phyloP scores from a whole-genome alignment of 2,113 vertebrate species.

The Pelecanoides urinatrix region DNA sequence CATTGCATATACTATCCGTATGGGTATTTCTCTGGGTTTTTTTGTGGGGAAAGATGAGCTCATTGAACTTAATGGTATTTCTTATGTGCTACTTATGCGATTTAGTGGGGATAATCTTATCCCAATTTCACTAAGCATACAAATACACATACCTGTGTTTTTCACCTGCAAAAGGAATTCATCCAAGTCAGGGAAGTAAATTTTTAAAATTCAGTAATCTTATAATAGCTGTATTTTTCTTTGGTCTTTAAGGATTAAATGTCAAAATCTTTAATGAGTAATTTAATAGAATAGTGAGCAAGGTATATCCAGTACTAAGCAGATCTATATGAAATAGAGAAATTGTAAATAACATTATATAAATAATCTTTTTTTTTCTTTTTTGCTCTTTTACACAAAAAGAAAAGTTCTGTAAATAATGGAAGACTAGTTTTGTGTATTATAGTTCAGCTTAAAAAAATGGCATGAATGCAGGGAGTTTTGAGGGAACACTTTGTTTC shows the following conservation, averaged over 20 bases:
- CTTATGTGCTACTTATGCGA: not conserved
- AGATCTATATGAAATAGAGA: not conserved
- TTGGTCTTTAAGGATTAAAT: not conserved
- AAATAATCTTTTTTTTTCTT: not conserved
- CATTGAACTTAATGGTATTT: not conserved
- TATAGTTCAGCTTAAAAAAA: not conserved
- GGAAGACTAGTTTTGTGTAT: not conserved
- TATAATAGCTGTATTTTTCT: not conserved
- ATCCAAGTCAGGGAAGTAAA: not conserved
- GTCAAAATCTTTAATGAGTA: not conserved
- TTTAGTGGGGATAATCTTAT: not conserved
- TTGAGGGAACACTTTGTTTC: not conserved
- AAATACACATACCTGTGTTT: not conserved
- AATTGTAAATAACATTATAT: not conserved
- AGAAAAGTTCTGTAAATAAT: not conserved
- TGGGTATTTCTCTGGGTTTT: not conserved
- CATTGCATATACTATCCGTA: not conserved
- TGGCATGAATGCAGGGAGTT: not conserved
- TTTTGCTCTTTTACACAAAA: not conserved
- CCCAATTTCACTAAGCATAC: rapidly evolving
- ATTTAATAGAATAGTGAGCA: not conserved
- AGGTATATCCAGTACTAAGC: not conserved
- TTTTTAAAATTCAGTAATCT: not conserved
- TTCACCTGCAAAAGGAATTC: not conserved
- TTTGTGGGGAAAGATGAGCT: not conserved